Percentiles rank a stretch among this genome's conserved stretches.
phyloP scores from a whole-genome alignment of 2,113 vertebrate species.

The Pycnonotus jocosus region DNA sequence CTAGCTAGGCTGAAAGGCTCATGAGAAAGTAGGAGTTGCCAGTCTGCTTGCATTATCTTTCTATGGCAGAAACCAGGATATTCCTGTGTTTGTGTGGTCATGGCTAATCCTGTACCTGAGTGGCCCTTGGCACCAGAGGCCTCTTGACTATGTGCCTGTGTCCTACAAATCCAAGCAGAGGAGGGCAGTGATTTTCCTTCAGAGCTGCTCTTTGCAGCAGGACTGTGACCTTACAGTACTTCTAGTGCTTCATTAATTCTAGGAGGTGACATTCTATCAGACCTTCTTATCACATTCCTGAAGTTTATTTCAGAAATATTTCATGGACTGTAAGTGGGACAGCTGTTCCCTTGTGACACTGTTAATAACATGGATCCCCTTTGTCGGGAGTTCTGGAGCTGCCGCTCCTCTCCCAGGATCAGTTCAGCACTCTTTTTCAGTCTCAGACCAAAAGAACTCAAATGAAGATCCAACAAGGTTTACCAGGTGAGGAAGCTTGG shows the following conservation, averaged over 20 bases:
- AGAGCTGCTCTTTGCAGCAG: accelerated
- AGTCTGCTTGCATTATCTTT: not conserved
- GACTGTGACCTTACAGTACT: not conserved
- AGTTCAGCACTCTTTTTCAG: not conserved
- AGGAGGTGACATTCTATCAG: not conserved
- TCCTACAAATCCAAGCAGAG: not conserved
- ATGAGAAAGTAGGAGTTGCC: not conserved
- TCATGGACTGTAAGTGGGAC: not conserved
- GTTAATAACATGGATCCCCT: not conserved
- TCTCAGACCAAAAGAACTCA: not conserved
- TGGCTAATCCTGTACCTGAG: not conserved
- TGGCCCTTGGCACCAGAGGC: not conserved
- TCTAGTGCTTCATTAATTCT: not conserved
- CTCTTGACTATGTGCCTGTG: accelerated
- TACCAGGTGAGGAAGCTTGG: not conserved
- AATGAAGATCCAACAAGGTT: not conserved
- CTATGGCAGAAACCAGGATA: not conserved
- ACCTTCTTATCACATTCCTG: not conserved
- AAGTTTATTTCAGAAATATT: conserved; percentile 8
- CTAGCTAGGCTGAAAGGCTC: not conserved
- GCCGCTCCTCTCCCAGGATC: not conserved
- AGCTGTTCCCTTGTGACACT: not conserved
- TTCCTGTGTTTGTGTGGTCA: accelerated
- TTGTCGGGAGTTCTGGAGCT: not conserved
- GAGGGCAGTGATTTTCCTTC: not conserved